Percentiles rank a stretch among this genome's conserved stretches.
Evolutionary conservation across 2,888 invertebrate genomes (phyloP).

Genomic region (Heliconius erato): DNA sequence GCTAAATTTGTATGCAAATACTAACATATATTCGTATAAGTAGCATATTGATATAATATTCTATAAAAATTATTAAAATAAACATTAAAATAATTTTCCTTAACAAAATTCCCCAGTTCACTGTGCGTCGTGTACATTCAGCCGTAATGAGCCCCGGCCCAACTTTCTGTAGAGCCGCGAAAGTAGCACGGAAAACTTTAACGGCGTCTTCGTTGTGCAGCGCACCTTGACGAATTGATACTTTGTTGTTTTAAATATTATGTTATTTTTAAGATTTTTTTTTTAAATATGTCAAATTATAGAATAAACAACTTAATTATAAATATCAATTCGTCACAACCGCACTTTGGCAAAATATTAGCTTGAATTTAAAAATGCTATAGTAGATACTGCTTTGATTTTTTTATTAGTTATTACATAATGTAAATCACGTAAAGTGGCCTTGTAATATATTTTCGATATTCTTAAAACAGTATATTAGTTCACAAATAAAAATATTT

Average conservation of each 20-base stretch:
- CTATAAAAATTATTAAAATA: too few species aligned
- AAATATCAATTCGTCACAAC: background rate
- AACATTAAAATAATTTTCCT: background rate
- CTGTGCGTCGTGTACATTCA: conserved; percentile 57
- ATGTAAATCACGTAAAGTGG: too few species aligned
- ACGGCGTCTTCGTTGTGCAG: conserved; percentile 79
- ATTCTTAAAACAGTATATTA: too few species aligned
- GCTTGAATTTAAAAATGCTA: too few species aligned
- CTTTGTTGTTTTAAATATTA: conserved; percentile 53
- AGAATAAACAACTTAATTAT: background rate
- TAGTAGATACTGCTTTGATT: too few species aligned
- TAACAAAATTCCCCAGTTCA: background rate
- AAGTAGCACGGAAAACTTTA: conserved; percentile 86
- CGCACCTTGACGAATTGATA: conserved; percentile 61
- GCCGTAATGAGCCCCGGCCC: conserved; percentile 81
- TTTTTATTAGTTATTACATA: too few species aligned
- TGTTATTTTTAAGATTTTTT: background rate
- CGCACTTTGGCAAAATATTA: too few species aligned
- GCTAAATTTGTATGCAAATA: too few species aligned
- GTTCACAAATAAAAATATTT: too few species aligned
- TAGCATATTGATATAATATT: too few species aligned
- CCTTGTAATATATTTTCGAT: too few species aligned
- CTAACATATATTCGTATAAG: too few species aligned
- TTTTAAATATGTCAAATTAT: background rate
- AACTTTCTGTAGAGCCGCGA: conserved; percentile 83